Evolutionary conservation across 2,797 vertebrate species (phyloP), one percentile per base, ranked within the genome.

Genomic region (Leuciscus waleckii): DNA sequence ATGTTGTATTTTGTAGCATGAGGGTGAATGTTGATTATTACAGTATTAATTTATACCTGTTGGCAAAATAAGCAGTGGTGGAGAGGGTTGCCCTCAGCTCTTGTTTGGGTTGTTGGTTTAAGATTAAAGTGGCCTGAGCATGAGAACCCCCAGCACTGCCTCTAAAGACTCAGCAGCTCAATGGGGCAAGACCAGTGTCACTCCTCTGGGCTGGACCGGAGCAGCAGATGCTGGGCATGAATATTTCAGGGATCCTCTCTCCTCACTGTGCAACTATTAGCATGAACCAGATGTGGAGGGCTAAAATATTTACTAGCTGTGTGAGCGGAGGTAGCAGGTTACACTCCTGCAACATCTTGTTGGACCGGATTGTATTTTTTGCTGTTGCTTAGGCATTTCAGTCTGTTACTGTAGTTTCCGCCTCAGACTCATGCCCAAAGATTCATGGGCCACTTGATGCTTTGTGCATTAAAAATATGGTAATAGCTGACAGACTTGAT

Each of bases 271-370:
- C 93, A 94, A 94, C 93, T 91, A 94, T 95, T 95, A 95, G 94
- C 95, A 94, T 95, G 93, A 93, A 93, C 94, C 94, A 95, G 94
- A 95, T 95, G 95, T 95, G 93, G 92, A 91, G 93, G 92, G 92
- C 90, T 96, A 93, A 96, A 96, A 95, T 95, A 95, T 96, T 95
- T 95, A 95, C 94, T 93, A 93, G 90, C 85, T 89, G 51, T 82
- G 35, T 56, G 46, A 69, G 79, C 23, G 5, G 41, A 81, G 81
- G 70, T 74, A 63, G 63, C 70, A 63, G 39, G 82, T 84, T 74
- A 87, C 84, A 76, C 32, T 75, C 41, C 29, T 84, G 37, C 21
- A 2, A 74, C n/a, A n/a, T 79, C 32, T 80, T 61, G 23, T 78
- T 17, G 37, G 39, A 43, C 37, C 4, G 56, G 4, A 63, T 29